These are phyloP conservation scores for Heliothis virescens DNA, from an alignment of 1,140 invertebrate genomes.

Conservation along the genomic window DNA sequence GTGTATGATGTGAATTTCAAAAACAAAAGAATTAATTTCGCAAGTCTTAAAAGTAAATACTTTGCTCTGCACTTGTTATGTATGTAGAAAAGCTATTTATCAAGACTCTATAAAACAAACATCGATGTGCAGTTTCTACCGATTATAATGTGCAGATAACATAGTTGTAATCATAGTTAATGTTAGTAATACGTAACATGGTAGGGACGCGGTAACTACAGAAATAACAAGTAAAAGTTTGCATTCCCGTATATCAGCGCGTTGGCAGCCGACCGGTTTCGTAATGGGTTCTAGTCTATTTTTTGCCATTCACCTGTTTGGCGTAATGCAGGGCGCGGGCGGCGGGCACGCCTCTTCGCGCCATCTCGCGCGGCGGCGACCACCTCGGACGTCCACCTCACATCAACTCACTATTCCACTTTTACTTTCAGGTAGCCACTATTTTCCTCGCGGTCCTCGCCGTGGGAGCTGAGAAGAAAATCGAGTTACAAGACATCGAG, in stretches of 20 bases:
- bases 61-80: constrained; percentile 53
- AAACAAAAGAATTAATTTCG: constrained; percentile 65
- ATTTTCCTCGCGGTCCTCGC: constrained; percentile 66
- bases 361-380: constrained; percentile 57
- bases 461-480: constrained; percentile 80
- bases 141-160: neutral
- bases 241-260: constrained; percentile 73
- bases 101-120: neutral
- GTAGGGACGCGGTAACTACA: constrained; percentile 66
- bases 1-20: constrained; percentile 63
- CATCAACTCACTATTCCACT: constrained; percentile 61
- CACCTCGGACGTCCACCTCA: constrained; percentile 59
- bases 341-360: constrained; percentile 59
- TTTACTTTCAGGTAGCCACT: constrained; percentile 80
- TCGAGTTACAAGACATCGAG: constrained; percentile 84
- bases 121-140: constrained; percentile 14
- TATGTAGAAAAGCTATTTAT: constrained; percentile 3
- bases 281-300: constrained; percentile 76
- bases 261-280: constrained; percentile 72
- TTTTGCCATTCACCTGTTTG: constrained; percentile 81
- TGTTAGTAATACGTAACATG: constrained; percentile 41
- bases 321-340: constrained; percentile 59
- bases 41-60: constrained; percentile 57
- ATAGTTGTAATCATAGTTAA: constrained; percentile 24
- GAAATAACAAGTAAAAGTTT: constrained; percentile 83